Conservation (phyloP, 2,888 invertebrate species). For the Mantis religiosa region DNA sequence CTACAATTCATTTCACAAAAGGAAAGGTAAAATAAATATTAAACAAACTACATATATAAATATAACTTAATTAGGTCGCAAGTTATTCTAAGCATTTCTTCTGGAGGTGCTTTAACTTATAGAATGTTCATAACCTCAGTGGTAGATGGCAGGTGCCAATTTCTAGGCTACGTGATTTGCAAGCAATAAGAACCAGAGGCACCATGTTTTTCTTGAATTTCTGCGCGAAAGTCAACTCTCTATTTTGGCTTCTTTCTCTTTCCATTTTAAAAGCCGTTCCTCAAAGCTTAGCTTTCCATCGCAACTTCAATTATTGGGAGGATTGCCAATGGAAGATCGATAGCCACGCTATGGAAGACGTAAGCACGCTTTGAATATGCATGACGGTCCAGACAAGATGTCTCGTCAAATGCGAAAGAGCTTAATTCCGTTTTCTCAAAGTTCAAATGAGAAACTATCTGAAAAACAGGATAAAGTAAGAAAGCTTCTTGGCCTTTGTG, state of each 20-base stretch:
- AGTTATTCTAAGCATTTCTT: too few species aligned
- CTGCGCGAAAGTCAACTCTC: not conserved
- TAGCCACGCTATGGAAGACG: not conserved
- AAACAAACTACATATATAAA: too few species aligned
- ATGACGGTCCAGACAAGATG: not conserved
- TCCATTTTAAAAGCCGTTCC: not conserved
- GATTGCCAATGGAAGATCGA: constrained; percentile 12
- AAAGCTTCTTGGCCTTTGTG: not conserved
- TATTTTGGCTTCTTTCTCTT: not conserved
- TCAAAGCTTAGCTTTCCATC: not conserved
- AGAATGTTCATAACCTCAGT: too few species aligned
- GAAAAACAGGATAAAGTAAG: not conserved
- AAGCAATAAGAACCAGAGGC: not conserved
- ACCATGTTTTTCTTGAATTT: not conserved
- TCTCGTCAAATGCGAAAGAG: not conserved
- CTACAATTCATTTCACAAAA: too few species aligned
- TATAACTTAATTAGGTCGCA: too few species aligned
- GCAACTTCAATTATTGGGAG: not conserved
- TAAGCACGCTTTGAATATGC: not conserved
- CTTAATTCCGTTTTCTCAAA: not conserved
- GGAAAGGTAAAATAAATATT: too few species aligned
- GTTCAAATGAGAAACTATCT: not conserved
- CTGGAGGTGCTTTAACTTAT: too few species aligned
- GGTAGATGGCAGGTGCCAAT: not conserved
- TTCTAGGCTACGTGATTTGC: not conserved